Evolutionary conservation across 1,140 invertebrate genomes (phyloP), one percentile per base, ranked within the genome.

Genomic region (Leptinotarsa undecemlineata): DNA sequence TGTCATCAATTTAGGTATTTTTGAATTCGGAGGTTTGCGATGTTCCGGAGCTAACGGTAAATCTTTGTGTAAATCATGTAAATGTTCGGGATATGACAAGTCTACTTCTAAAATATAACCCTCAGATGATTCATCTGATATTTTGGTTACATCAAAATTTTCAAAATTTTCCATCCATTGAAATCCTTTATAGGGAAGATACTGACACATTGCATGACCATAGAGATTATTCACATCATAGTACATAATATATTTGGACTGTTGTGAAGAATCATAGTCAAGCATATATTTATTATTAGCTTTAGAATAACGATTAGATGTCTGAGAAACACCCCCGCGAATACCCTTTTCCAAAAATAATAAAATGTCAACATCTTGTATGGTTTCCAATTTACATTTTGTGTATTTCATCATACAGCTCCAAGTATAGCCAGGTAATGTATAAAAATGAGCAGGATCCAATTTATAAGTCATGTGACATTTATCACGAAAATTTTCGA

Each of bases 281-380:
- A 70, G 20, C 76, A 88, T 81, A 79, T 85, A 84, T 63, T 80
- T 80, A 78, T 87, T 87, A 77, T 87, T 86, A 0, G 82, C 83
- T 76, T 77, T 73, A 20, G 81, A 81, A 74, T 83, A 82, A 19
- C 84, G 73, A 75, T 82, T 81, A 8, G 57, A 78, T 69, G 80
- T 83, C 73, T 84, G 82, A 61, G 70, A 77, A 17, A 42, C 73
- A 8, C 85, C 84, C 8, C 84, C 86, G 21, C 85, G 73, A 19
- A 86, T 86, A 20, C 79, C 80, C 63, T 74, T 78, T 78, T 85
- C 75, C 23, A 86, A 72, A 74, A 86, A 83, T 26, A 80, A 61
- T 14, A 84, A 33, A 80, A 82, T 84, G 57, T 86, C 82, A 66
- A 82, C 48, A 78, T 87, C 85, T 17, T 78, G 82, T 19, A 87